Evolutionary conservation across 1,140 invertebrate genomes (phyloP), one percentile per base, ranked within the genome.

Genomic region (Dufourea novaeangliae): DNA sequence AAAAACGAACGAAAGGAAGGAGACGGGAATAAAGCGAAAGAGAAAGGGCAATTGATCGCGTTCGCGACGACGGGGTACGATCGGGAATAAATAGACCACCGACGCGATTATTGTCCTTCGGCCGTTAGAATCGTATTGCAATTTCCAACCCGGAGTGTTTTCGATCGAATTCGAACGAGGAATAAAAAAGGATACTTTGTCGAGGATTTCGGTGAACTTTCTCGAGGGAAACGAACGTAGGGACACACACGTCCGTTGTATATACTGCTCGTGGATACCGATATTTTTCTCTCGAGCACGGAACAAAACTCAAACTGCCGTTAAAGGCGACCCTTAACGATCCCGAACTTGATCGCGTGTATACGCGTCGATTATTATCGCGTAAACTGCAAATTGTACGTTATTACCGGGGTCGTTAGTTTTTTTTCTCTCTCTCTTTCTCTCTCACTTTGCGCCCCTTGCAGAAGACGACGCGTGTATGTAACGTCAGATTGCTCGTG

Each of bases 1-100:
- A n/a, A n/a, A n/a, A n/a, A n/a, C n/a, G n/a, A n/a, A n/a, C n/a
- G 68, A 63, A 73, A 54, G 50, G 54, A 52, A 61, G 12, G 39
- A 71, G 56, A 70, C 57, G 27, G 75, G 59, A 52, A 71, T 52
- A 71, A 34, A 77, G 59, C 57, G 75, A 77, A 57, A 64, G 74
- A 70, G 69, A 76, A 56, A 71, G 67, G 52, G 52, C 75, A 79
- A 70, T 77, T 70, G 75, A 77, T 77, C 75, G 75, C 59, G 59
- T 62, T 77, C 74, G 74, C 67, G 74, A 71, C 57, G 56, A 57
- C 44, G 68, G 44, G 32, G 74, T 14, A 54, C 56, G 61, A 75
- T 37, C 57, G 37, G 61, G 70, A 52, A n/a, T n/a, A n/a, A n/a
- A n/a, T n/a, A n/a, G n/a, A n/a, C n/a, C n/a, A n/a, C n/a, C n/a